Evolutionary conservation across 2,888 invertebrate species (phyloP), one percentile per base, ranked within the genome.

Genomic region (Cephus rjabovi): DNA sequence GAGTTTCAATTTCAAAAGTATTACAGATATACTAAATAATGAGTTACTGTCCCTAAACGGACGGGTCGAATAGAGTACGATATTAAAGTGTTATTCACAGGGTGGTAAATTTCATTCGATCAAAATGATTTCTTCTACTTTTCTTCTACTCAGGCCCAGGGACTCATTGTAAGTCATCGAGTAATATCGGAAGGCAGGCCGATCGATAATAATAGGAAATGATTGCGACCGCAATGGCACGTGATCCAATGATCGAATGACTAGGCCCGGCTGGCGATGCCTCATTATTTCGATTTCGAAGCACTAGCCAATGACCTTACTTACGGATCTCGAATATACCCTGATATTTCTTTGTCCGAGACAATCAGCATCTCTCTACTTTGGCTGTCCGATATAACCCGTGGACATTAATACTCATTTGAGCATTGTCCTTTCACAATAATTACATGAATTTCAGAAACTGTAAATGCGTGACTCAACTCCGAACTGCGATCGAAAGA

Each of bases 211-310:
- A 89, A 89, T 89, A 87, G 89, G 87, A 89, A 89, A 89, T 89
- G 89, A 89, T 89, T 87, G 89, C 88, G 88, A 89, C 89, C 89
- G 88, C 89, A 89, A 86, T 87, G 87, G 89, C 89, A 89, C 89
- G 90, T 89, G 89, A 89, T 89, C 88, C 89, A 89, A 89, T 89
- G 89, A 89, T 88, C 33, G 33, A 70, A 33, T 33, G 40, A 40
- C 30, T 88, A 87, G 88, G 87, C 89, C 87, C 88, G 85, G 86
- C 87, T 87, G 87, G 81, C 83, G 82, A 83, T 84, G 81, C 83
- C 87, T 89, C 89, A 89, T 89, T 89, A 89, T 89, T 89, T 88
- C 89, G 85, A 89, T 89, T 89, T 89, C 88, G 88, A 83, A 86
- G 85, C 86, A 86, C 88, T 87, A 88, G 74, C 34, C 74, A 33